Evolutionary conservation across 2,113 vertebrate genomes (phyloP).

Genomic region (Rhinolophus ferrumequinum): DNA sequence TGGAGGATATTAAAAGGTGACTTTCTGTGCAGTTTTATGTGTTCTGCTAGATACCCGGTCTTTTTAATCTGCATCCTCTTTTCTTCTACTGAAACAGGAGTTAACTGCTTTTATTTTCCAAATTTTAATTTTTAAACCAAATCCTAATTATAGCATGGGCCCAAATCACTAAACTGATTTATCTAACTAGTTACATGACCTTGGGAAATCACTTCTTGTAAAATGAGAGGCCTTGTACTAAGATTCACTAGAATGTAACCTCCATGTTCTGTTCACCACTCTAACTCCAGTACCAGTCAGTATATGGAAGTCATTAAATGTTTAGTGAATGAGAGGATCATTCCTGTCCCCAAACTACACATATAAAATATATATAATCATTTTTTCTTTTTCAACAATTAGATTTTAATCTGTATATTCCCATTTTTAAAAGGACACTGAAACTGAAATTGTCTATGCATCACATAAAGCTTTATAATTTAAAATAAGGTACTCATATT

Average conservation of each 20-base stretch:
- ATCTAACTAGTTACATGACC: constrained; percentile 56
- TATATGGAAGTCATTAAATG: background rate
- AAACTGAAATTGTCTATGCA: constrained; percentile 38
- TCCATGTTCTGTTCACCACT: background rate
- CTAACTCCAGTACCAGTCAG: background rate
- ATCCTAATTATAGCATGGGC: constrained; percentile 47
- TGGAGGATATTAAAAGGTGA: background rate
- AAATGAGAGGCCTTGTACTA: constrained; percentile 34
- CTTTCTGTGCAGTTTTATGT: background rate
- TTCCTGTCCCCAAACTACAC: background rate
- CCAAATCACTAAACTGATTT: constrained; percentile 65
- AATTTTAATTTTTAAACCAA: constrained; percentile 56
- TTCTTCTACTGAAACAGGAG: constrained; percentile 21
- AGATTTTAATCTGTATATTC: constrained; percentile 15
- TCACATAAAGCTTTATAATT: constrained; percentile 3
- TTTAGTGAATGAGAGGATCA: background rate
- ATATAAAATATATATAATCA: background rate
- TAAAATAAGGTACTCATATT: constrained; percentile 10
- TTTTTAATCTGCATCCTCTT: constrained; percentile 24
- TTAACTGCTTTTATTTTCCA: constrained; percentile 45
- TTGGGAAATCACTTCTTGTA: constrained; percentile 48
- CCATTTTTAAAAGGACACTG: background rate
- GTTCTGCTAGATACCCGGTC: background rate
- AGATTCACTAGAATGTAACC: constrained; percentile 6
- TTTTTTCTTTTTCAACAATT: constrained; percentile 24